phyloP scores from a whole-genome alignment of 2,888 invertebrate species.

The Pristionchus maxplancki region DNA sequence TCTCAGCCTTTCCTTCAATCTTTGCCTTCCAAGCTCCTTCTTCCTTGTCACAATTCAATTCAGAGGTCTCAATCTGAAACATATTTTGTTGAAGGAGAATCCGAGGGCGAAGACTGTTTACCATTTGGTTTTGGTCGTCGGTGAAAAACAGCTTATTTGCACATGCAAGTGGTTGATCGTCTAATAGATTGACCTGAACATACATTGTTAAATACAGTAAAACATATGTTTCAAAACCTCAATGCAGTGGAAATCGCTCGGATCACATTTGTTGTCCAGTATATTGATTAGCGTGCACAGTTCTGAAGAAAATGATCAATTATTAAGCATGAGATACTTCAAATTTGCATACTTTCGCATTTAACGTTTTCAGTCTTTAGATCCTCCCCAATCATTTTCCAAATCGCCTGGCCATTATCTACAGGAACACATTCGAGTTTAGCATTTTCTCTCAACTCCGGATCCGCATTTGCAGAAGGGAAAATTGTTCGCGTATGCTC shows the following conservation, averaged over 20 bases:
- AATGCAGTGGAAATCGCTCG: not conserved
- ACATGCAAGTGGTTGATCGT: not conserved
- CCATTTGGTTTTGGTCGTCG: not conserved
- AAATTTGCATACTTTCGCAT: not conserved
- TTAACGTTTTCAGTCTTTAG: not conserved
- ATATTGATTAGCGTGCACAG: not conserved
- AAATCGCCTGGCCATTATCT: not conserved
- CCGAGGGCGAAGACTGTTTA: no score
- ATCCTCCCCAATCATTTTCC: not conserved
- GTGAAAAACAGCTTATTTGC: not conserved
- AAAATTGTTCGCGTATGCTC: not conserved
- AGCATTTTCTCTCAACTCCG: not conserved
- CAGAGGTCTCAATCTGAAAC: not conserved
- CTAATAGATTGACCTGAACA: not conserved
- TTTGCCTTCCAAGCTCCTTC: not conserved
- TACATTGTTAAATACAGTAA: not conserved
- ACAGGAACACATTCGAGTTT: not conserved
- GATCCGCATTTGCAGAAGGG: not conserved
- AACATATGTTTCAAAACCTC: not conserved
- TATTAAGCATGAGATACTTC: not conserved
- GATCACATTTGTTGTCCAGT: not conserved
- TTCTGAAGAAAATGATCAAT: not conserved
- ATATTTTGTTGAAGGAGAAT: not conserved
- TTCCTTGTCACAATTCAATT: not conserved
- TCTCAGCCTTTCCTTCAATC: not conserved